phyloP scores from a whole-genome alignment of 2,113 vertebrate genomes.

The Plecotus auritus region DNA sequence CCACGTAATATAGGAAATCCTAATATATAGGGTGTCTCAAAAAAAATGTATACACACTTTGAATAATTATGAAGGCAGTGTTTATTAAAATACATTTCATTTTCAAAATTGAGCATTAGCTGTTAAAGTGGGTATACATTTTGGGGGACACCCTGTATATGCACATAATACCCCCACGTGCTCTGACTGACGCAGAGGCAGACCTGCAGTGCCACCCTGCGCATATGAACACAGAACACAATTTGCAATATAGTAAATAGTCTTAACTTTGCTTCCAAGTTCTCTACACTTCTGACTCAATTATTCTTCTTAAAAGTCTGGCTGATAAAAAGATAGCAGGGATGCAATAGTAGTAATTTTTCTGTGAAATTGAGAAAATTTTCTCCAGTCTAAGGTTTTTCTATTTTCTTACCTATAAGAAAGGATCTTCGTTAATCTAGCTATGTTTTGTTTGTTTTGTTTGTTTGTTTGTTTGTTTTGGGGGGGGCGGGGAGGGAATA shows the following conservation, averaged over 20 bases:
- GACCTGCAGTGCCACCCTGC: background rate
- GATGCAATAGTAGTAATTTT: background rate
- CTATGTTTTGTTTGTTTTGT: background rate
- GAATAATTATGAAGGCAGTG: no score
- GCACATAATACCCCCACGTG: background rate
- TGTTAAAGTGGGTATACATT: no score
- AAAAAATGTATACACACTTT: no score
- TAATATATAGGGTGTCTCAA: background rate
- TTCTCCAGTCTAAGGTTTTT: background rate
- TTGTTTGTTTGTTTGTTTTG: background rate
- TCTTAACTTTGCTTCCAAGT: background rate
- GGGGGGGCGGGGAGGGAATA: background rate
- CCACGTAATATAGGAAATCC: background rate
- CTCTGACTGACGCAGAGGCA: background rate
- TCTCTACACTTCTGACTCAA: background rate
- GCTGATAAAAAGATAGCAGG: background rate
- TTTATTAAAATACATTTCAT: no score
- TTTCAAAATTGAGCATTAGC: no score
- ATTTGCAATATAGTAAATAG: constrained; percentile 7
- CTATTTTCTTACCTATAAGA: background rate
- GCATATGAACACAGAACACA: background rate
- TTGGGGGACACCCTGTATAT: no score
- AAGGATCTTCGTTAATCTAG: background rate
- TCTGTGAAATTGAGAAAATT: background rate
- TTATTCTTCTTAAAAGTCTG: background rate